Base-by-base conservation (phyloP, 2,888 invertebrate species). In the Galerucella calmariensis region DNA sequence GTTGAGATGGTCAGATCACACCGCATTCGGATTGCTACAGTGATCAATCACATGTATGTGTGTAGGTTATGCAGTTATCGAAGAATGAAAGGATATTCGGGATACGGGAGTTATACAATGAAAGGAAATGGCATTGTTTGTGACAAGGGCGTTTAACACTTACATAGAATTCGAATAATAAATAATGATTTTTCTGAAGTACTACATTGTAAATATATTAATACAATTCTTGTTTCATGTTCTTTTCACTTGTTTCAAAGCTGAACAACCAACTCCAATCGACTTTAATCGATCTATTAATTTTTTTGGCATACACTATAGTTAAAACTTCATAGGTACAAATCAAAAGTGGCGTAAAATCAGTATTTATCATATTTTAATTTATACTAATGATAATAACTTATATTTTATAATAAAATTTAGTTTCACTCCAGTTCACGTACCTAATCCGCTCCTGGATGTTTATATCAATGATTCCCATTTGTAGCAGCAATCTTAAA, bases 31-130 rank as follows among this genome's bases (percentile, higher is more conserved):
- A 75, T 77, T 74, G 67, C 77, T 75, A 73, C 77, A 79, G 72
- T 75, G 73, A 80, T 80, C 80, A 80, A 79, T 79, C 79, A 79
- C 77, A 75, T 6, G n/a, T 51, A n/a, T 51, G 1, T 51, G 77
- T 75, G 69, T 73, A 76, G 77, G 74, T 80, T 78, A 79, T 79
- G 77, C 75, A 78, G 76, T 74, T 75, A 73, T 72, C 72, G 73
- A 65, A 69, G 74, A 74, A 73, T 65, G 69, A 44, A 63, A 56
- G 67, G 75, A 74, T 79, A 44, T 59, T 59, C 68, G 24, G 59
- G 59, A 68, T 14, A 12, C 20, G 24, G 14, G 41, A 53, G 70
- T 35, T 35, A 53, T 63, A 70, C 48, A 61, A 48, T 56, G 44
- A 62, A 24, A 62, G 65, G 51, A 24, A 41, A 27, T 12, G 44